phyloP scores from a whole-genome alignment of 2,113 vertebrate species.

The Crotalus horridus region DNA sequence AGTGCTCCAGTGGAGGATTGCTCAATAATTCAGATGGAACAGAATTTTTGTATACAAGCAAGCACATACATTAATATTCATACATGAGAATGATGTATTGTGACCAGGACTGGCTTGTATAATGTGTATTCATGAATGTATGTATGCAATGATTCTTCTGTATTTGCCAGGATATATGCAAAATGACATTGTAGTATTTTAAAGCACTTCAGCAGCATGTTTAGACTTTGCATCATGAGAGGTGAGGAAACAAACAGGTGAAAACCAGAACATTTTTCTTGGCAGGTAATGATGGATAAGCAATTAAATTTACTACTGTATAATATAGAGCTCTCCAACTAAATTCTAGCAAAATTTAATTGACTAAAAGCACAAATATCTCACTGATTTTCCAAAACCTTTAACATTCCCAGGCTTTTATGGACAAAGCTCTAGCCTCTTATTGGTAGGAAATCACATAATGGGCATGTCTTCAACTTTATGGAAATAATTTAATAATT shows the following conservation, averaged over 20 bases:
- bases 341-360: background rate
- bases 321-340: background rate
- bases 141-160: constrained; percentile 43
- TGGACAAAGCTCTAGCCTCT: background rate
- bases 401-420: background rate
- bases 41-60: constrained; percentile 70
- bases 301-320: background rate
- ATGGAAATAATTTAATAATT: background rate
- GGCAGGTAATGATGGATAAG: background rate
- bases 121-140: constrained; percentile 32
- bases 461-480: background rate
- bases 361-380: background rate
- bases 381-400: background rate
- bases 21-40: constrained; percentile 81
- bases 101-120: constrained; percentile 47
- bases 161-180: constrained; percentile 26
- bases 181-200: background rate
- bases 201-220: constrained; percentile 41
- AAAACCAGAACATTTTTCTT: constrained; percentile 39
- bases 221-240: constrained; percentile 18
- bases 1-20: constrained; percentile 76
- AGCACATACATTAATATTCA: constrained; percentile 79
- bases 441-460: background rate
- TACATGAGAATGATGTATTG: constrained; percentile 63
- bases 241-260: background rate